Evolutionary conservation across 2,888 invertebrate genomes (phyloP), one percentile per base, ranked within the genome.

Genomic region (Coenonympha arcania): DNA sequence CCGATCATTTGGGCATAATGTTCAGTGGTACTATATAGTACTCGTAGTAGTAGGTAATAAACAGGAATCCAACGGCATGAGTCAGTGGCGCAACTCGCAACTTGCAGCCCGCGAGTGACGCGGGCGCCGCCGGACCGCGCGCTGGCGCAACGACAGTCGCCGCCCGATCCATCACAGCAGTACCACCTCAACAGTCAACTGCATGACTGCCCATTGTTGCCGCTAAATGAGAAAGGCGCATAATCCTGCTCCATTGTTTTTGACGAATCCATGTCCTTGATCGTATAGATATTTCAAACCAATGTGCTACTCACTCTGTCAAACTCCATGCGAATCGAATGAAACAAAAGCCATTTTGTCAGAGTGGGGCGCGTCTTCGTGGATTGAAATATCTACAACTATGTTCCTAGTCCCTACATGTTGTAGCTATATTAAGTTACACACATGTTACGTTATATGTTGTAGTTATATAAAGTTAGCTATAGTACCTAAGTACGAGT

Each of bases 1-100:
- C 78, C 78, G 82, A 79, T 78, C 74, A 73, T 81, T 81, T 82
- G 79, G 76, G 75, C 73, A 80, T 79, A 80, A 76, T 76, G 69
- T 73, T 75, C 67, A 64, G 66, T 68, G 73, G 71, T 76, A 76
- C 72, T 76, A 69, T 68, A 64, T n/a, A n/a, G n/a, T n/a, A n/a
- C n/a, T n/a, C n/a, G 66, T 68, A 58, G 58, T 59, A 58, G 63
- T 64, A 59, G 64, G 70, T 72, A 71, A 69, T 64, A 67, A 71
- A 69, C 80, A 70, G 72, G 78, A 83, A 78, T 83, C 80, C 80
- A 71, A 61, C 70, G 62, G 69, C 78, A 72, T 84, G 84, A 84
- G 78, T 84, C 84, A 84, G 72, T 62, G 70, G 13, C 6, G 15
- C n/a, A 61, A 64, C 57, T n/a, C n/a, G n/a, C n/a, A 61, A 64